Base-by-base conservation (phyloP, 1,140 invertebrate genomes). In the Oryzaephilus surinamensis region DNA sequence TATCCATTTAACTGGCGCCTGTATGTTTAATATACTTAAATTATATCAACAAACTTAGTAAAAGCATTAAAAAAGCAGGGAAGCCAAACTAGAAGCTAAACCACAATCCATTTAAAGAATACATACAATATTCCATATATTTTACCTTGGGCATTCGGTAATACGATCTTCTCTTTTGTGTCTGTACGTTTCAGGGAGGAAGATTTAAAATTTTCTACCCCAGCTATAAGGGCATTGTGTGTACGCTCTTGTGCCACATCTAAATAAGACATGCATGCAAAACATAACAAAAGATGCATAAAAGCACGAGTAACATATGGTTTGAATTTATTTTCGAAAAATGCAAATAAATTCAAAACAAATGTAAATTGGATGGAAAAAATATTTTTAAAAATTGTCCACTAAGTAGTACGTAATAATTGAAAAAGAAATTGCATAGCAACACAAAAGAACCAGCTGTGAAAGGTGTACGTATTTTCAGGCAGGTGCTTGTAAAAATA, bases 121-220 rank as follows among this genome's bases (percentile, higher is more conserved):
- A 27, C 28, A 13, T 24, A n/a, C 23, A 20, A 20, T 11, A 24
- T 11, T n/a, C 23, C 23, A 11, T 24, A 24, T 32, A 38, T 52
- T n/a, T 64, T 77, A 84, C 81, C 81, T 83, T 81, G 63, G 39
- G 79, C 78, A 61, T 79, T 84, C 24, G 83, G 83, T 45, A 87
- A 72, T 31, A 84, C 67, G 48, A 79, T 77, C 72, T 86, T 87
- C 68, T 85, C 83, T 52, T 74, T 66, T 10, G 82, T 87, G 48
- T 80, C 74, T 15, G 80, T 80, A 55, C 78, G 74, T 65, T 83
- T 83, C 55, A 87, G 65, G 32, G 68, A 66, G 35, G 77, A 73
- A 37, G 73, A 50, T 57, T 79, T 72, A 67, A 84, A 85, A 51
- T 69, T 71, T 65, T 84, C 79, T 46, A 85, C 72, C 24, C 73